Evolutionary conservation across 2,888 invertebrate species (phyloP), one percentile per base, ranked within the genome.

Genomic region (Drosophila pseudotakahashii): DNA sequence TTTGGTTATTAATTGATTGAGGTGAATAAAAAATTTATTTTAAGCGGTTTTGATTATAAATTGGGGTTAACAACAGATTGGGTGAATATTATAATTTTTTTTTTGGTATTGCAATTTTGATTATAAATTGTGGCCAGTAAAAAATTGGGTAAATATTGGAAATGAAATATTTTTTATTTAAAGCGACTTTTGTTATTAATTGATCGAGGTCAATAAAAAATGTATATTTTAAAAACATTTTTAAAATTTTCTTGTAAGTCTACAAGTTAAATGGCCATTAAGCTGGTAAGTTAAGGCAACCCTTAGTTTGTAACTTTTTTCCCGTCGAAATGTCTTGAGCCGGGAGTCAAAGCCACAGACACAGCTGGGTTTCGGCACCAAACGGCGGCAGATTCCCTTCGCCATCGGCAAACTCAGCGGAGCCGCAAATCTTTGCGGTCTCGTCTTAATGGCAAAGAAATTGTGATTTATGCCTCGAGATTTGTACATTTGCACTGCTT

Each of bases 391-490:
- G 75, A 71, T 71, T 75, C 79, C 84, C 72, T 75, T 77, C n/a
- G 32, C 48, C 85, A 84, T 84, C 81, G 78, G 68, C 79, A 68
- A 76, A 67, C 81, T 75, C 77, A 62, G 73, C 71, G 84, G 78
- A 85, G 81, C 77, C 86, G 75, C 83, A 84, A 88, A 84, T 84
- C 88, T 85, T 85, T 88, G 83, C 71, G 83, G 83, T 85, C 75
- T 77, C 77, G 80, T 86, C 88, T 88, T 84, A 84, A 84, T 84
- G 88, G 83, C 86, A 82, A 84, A 84, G 83, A 88, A 88, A 84
- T 84, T 71, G 71, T 71, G 71, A 71, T 71, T 71, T 71, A 71
- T 71, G 71, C 55, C 71, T 71, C 73, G 45, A 70, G 71, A 71
- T 73, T 71, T 71, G 71, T 71, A 73, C 73, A 73, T 63, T 69